Conservation (phyloP, 2,888 invertebrate genomes). For the Andrena camellia region DNA sequence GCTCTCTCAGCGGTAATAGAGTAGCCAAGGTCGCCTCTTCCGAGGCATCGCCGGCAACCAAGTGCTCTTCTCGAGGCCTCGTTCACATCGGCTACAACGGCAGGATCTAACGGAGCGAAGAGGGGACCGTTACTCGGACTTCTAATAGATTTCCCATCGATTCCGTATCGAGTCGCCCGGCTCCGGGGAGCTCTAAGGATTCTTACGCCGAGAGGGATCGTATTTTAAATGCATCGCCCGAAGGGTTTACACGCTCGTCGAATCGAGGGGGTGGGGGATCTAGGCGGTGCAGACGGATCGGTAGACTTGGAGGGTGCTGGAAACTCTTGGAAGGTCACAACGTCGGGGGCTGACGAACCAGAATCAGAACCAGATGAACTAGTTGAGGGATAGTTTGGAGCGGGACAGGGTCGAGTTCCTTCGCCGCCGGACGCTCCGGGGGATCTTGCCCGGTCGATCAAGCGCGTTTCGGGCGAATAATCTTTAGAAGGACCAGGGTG, state of each 20-base stretch:
- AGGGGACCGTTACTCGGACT: slow-evolving; percentile 13
- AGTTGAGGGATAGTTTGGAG: slow-evolving; percentile 70
- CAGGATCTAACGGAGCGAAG: slow-evolving; percentile 29
- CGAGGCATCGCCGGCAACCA: slow-evolving; percentile 27
- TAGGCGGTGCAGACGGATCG: not conserved
- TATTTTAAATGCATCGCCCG: not conserved
- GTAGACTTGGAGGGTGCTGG: slow-evolving; percentile 46
- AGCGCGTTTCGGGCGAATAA: slow-evolving; percentile 71
- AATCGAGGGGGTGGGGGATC: slow-evolving; percentile 21
- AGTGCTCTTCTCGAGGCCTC: slow-evolving; percentile 28
- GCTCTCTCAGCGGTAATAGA: slow-evolving; percentile 63
- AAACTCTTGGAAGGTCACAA: slow-evolving; percentile 75
- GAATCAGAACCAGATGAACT: slow-evolving; percentile 72
- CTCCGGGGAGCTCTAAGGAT: not conserved
- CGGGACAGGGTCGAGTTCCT: slow-evolving; percentile 72
- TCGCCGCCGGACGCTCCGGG: slow-evolving; percentile 53
- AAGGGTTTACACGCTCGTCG: slow-evolving; percentile 2
- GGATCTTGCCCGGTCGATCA: slow-evolving; percentile 50
- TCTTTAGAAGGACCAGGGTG: not conserved
- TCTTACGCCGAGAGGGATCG: not conserved
- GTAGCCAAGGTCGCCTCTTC: slow-evolving; percentile 61
- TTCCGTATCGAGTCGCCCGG: not conserved
- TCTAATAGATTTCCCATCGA: not conserved
- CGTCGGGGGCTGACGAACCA: slow-evolving; percentile 70
- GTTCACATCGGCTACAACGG: slow-evolving; percentile 41